Evolutionary conservation across 2,888 invertebrate genomes (phyloP), one percentile per base, ranked within the genome.

Genomic region (Eutolmus rufibarbis): DNA sequence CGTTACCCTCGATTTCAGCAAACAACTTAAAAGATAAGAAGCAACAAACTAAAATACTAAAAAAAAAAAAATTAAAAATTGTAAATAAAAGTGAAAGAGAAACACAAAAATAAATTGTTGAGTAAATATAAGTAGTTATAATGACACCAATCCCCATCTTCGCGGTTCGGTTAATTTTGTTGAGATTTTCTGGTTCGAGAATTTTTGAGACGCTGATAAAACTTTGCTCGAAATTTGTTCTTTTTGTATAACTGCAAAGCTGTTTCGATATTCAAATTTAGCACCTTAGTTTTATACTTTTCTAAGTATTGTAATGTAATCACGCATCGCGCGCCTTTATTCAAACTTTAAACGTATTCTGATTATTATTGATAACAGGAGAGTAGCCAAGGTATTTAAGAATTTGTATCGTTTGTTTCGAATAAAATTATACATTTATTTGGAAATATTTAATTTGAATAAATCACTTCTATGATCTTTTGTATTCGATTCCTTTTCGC

Each of bases 91-190:
- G 19, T 19, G 9, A 28, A 66, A 66, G 23, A 66, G 66, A 23
- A 78, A 79, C 56, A 57, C 76, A 57, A 82, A 87, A 87, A 84
- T 87, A 37, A 82, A 84, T 82, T 87, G 81, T 87, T 84, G 77
- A 84, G 56, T 84, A 40, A 87, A 78, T 76, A 82, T 78, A 87
- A 82, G 74, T 57, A 74, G 81, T 82, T 82, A 57, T 82, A 82
- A 82, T 82, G 66, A 82, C 19, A 57, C 34, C 28, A 82, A 34
- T 82, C 37, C 57, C 82, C 78, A 19, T 8, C n/a, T 82, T 82
- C 56, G 51, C 23, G 51, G 37, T 66, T 82, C 57, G 51, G 57
- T 82, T 82, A 14, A 82, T 23, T 79, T 79, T 79, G n/a, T 79
- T 51, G 31, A 56, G 51, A 79, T 31, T 79, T 56, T 40, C 28